Conservation (phyloP, 2,888 invertebrate genomes). For the Trilocha varians region DNA sequence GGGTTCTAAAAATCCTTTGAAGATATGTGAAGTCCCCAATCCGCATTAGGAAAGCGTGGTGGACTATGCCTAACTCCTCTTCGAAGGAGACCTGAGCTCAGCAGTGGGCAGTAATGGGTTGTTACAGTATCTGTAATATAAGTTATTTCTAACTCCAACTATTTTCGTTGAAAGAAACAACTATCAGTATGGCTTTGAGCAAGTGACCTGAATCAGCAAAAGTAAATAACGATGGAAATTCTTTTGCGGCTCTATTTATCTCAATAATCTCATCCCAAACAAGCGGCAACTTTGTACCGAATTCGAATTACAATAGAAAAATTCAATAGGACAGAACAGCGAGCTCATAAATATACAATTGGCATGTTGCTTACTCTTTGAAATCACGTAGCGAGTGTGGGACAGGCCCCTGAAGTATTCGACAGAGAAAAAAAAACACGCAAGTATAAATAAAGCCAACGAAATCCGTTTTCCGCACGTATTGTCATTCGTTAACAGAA, state of each 20-base stretch:
- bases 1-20: too few relatives aligned
- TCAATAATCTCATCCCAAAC: background rate
- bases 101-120: too few relatives aligned
- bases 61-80: too few relatives aligned
- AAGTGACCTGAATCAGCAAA: too few relatives aligned
- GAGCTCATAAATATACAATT: slow-evolving; percentile 71
- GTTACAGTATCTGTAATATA: too few relatives aligned
- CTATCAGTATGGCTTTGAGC: too few relatives aligned
- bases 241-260: background rate
- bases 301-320: slow-evolving; percentile 3
- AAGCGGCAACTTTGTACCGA: slow-evolving; percentile 2
- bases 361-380: slow-evolving; percentile 52
- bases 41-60: too few relatives aligned
- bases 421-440: slow-evolving; percentile 34
- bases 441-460: slow-evolving; percentile 23
- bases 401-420: slow-evolving; percentile 40
- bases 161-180: too few relatives aligned
- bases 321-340: slow-evolving; percentile 40
- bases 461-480: slow-evolving; percentile 59
- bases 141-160: too few relatives aligned
- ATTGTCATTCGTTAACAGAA: slow-evolving; percentile 57
- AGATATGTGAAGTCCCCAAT: too few relatives aligned
- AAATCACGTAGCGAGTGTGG: slow-evolving; percentile 51
- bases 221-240: slow-evolving; percentile 27
- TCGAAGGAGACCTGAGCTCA: too few relatives aligned